These are phyloP conservation scores for Drosophila demipolita DNA, from an alignment of 2,888 invertebrate genomes.

Conservation along the genomic window DNA sequence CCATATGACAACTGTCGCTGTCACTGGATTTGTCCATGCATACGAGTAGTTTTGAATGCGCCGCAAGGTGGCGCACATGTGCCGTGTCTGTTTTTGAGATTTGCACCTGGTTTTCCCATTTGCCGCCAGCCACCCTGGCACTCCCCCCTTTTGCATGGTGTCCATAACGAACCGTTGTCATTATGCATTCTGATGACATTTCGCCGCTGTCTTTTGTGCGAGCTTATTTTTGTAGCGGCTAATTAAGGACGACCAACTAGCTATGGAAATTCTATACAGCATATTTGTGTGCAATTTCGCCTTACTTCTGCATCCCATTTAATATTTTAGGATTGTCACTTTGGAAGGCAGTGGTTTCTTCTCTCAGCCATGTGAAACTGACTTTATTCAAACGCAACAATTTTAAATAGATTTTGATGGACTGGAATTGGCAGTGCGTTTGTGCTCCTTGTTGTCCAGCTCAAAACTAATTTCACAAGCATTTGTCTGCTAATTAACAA, in stretches of 20 bases:
- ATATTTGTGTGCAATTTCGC: constrained; percentile 27
- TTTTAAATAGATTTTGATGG: constrained; percentile 13
- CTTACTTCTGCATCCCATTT: background rate
- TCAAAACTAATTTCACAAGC: constrained; percentile 69
- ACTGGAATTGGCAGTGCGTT: background rate
- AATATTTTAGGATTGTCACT: background rate
- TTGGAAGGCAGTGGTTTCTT: background rate
- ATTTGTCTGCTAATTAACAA: constrained; percentile 79
- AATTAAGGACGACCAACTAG: constrained; percentile 64
- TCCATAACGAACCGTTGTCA: constrained; percentile 67
- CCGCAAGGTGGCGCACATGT: constrained; percentile 71
- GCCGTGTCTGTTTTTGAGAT: constrained; percentile 60
- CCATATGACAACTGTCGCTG: constrained; percentile 75
- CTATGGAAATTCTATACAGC: constrained; percentile 64
- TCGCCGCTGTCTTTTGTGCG: constrained; percentile 66
- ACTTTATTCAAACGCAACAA: background rate
- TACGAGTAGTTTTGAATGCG: constrained; percentile 56
- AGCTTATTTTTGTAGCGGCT: constrained; percentile 70
- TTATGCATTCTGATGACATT: constrained; percentile 82
- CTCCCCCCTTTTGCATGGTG: background rate
- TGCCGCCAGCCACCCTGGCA: constrained; percentile 15
- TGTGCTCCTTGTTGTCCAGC: constrained; percentile 14
- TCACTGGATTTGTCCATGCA: constrained; percentile 46
- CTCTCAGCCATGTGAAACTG: background rate
- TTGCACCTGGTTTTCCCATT: constrained; percentile 52